Percentiles rank a stretch among this genome's conserved stretches.
phyloP scores from a whole-genome alignment of 1,140 invertebrate genomes.

The Leguminivora glycinivorella region DNA sequence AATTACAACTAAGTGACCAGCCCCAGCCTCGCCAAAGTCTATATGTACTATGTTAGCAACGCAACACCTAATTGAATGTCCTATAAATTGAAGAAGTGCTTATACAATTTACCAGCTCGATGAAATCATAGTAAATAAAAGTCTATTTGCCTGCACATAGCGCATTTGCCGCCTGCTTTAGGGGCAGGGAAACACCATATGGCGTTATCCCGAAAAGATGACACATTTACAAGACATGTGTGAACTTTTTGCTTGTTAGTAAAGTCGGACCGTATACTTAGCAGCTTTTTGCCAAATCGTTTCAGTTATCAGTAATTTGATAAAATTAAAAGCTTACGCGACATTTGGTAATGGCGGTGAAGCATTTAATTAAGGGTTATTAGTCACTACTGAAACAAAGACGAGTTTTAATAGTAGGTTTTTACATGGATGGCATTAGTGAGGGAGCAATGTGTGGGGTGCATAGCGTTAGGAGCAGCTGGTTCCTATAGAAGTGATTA shows the following conservation, averaged over 20 bases:
- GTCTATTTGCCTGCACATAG: neutral
- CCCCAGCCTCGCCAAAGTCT: no score
- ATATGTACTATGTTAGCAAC: no score
- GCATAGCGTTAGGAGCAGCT: constrained; percentile 43
- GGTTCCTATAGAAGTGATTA: constrained; percentile 52
- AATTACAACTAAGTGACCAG: no score
- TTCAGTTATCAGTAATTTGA: constrained; percentile 37
- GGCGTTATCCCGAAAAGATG: constrained; percentile 43
- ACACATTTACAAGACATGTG: constrained; percentile 56
- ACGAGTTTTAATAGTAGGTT: neutral
- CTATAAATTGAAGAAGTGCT: no score
- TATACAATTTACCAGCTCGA: no score
- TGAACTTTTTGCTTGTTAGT: constrained; percentile 46
- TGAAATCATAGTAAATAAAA: no score
- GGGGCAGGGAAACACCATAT: constrained; percentile 48
- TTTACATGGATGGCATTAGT: constrained; percentile 16
- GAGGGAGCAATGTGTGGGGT: constrained; percentile 21
- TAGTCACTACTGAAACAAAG: constrained; percentile 10
- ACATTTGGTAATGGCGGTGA: constrained; percentile 19
- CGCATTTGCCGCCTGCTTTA: neutral
- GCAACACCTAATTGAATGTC: no score
- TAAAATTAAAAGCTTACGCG: constrained; percentile 32
- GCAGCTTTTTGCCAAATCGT: constrained; percentile 34
- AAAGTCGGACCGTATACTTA: constrained; percentile 31
- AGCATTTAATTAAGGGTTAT: constrained; percentile 26